Conservation (phyloP, 2,888 invertebrate species). For the Aspidiotus rigidus region DNA sequence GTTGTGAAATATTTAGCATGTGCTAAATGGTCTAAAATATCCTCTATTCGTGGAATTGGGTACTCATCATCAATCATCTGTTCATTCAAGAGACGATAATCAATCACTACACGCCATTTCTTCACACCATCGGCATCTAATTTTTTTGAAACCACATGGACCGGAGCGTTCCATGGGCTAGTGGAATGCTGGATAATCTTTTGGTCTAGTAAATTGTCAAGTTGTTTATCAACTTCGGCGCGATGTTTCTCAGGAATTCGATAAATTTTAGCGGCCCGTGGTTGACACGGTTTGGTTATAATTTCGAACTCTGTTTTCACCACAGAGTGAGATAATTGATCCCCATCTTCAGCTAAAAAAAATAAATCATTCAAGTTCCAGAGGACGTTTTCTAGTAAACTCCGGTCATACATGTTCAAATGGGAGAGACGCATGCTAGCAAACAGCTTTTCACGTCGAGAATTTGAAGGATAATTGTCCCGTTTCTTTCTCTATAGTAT, state of each 20-base stretch:
- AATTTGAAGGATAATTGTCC: too few relatives aligned
- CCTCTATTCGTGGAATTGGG: slow-evolving; percentile 38
- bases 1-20: slow-evolving; percentile 38
- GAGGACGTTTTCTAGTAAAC: too few relatives aligned
- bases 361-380: too few relatives aligned
- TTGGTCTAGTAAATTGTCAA: slow-evolving; percentile 40
- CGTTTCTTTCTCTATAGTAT: too few relatives aligned
- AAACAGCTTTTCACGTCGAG: too few relatives aligned
- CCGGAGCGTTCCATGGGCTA: background rate
- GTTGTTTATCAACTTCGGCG: slow-evolving; percentile 41
- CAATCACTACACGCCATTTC: slow-evolving; percentile 38
- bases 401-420: too few relatives aligned
- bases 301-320: too few relatives aligned
- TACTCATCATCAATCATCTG: slow-evolving; percentile 11
- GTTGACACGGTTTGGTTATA: too few relatives aligned
- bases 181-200: slow-evolving; percentile 38
- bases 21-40: slow-evolving; percentile 39
- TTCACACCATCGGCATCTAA: slow-evolving; percentile 30
- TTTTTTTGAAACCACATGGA: slow-evolving; percentile 17
- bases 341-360: too few relatives aligned
- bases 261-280: slow-evolving; percentile 41
- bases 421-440: too few relatives aligned
- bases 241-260: slow-evolving; percentile 41
- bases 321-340: too few relatives aligned
- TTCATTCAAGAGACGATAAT: slow-evolving; percentile 33